A percentile compares a stretch with the other conserved stretches of the same genome.
Evolutionary conservation across 1,140 invertebrate genomes (phyloP).

Genomic region (Papilio machaon): DNA sequence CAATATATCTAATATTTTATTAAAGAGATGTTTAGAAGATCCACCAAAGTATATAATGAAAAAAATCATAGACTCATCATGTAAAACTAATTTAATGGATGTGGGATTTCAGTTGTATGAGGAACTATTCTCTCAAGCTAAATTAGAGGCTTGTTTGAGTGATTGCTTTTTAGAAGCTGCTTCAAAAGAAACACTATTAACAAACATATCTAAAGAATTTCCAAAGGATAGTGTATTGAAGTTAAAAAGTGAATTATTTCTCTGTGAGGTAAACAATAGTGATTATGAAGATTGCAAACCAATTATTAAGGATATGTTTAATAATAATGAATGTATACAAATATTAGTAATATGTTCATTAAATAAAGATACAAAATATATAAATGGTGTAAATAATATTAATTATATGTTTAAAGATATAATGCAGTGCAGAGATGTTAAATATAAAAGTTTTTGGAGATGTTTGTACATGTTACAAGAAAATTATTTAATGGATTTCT

Average conservation of each 20-base stretch:
- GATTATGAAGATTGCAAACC: slow-evolving; percentile 45
- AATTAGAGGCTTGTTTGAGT: slow-evolving; percentile 72
- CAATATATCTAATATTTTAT: slow-evolving; percentile 45
- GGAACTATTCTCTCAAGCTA: slow-evolving; percentile 62
- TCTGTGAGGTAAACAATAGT: slow-evolving; percentile 57
- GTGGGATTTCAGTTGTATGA: slow-evolving; percentile 60
- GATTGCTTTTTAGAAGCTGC: slow-evolving; percentile 74
- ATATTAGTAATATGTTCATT: slow-evolving; percentile 61
- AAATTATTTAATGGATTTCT: slow-evolving; percentile 68
- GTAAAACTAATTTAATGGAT: slow-evolving; percentile 56
- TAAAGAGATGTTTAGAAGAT: slow-evolving; percentile 64
- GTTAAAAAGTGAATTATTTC: slow-evolving; percentile 66
- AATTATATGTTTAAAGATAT: slow-evolving; percentile 72
- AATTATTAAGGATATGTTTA: slow-evolving; percentile 53
- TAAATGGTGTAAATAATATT: slow-evolving; percentile 73
- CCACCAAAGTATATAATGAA: slow-evolving; percentile 70
- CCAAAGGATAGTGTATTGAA: slow-evolving; percentile 54
- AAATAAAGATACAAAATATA: slow-evolving; percentile 59
- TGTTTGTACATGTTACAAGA: slow-evolving; percentile 73
- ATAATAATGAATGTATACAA: slow-evolving; percentile 55
- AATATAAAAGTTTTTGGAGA: slow-evolving; percentile 76
- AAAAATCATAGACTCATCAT: slow-evolving; percentile 67
- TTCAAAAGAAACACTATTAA: slow-evolving; percentile 68
- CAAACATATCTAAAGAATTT: slow-evolving; percentile 56
- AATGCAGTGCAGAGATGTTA: slow-evolving; percentile 71